Base-by-base conservation (phyloP, 2,888 invertebrate species). In the Ennomos erosarius region DNA sequence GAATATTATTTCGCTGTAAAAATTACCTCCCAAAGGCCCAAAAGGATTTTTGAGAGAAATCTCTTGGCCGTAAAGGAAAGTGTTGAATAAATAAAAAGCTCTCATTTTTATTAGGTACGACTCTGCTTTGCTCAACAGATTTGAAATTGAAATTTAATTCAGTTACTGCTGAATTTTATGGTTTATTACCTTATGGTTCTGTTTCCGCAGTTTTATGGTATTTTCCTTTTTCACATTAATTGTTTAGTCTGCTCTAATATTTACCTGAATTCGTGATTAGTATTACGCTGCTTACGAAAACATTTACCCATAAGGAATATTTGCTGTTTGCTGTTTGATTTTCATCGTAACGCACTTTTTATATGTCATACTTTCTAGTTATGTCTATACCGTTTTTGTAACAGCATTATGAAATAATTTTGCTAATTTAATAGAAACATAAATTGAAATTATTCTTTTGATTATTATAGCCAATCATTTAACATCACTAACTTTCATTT, bases 1-100 rank as follows among this genome's bases (percentile, higher is more conserved):
- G 62, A 55, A 60, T 67, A 67, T 64, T 69, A 62, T 61, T 65
- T 64, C 64, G 48, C 39, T 43, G 45, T 56, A 61, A 64, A 65
- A 65, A 69, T 64, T 68, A 66, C 58, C 55, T 64, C 69, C 64
- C 64, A 13, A 10, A 47, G 59, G 64, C 46, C 55, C 59, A 49
- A 64, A 65, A 59, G 65, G 65, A 59, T 64, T 60, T 62, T 40
- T 9, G 37, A 55, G 40, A 36, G 39, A 58, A 52, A 50, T 56
- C 49, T 53, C 36, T 45, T 36, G 49, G 26, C 33, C 45, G 40
- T 54, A 59, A 59, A 52, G 50, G 54, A 59, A 54, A 51, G 54
- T 55, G 59, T 59, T 55, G 50, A 54, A 55, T 59, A 59, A 59
- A 55, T 59, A 59, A 59, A 46, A 54, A 34, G 50, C 59, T 59